Evolutionary conservation across 2,113 vertebrate species (phyloP).

Genomic region (Ophiodon elongatus): DNA sequence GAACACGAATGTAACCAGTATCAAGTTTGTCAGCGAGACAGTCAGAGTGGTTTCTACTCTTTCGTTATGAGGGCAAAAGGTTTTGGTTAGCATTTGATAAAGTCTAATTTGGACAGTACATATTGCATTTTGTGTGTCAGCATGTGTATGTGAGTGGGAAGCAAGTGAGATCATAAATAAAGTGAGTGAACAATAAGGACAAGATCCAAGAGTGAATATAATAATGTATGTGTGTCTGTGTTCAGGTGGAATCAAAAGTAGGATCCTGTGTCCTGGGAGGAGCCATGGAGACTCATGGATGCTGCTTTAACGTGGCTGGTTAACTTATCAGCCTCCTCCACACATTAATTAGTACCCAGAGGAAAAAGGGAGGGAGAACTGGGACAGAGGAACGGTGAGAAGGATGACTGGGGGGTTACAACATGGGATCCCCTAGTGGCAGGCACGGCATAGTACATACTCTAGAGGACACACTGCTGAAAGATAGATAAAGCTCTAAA

Average conservation of each 20-base stretch:
- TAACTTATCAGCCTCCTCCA: conserved; percentile 58
- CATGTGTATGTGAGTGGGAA: background rate
- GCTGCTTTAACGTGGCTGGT: conserved; percentile 38
- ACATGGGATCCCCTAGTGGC: conserved; percentile 52
- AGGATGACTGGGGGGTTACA: conserved; percentile 52
- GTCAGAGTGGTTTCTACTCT: background rate
- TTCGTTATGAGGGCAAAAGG: background rate
- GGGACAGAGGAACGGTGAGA: conserved; percentile 41
- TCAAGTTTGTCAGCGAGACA: background rate
- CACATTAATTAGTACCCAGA: conserved; percentile 81
- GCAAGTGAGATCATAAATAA: conserved; percentile 8
- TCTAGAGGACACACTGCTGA: conserved; percentile 32
- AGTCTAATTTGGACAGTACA: background rate
- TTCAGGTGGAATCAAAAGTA: conserved; percentile 45
- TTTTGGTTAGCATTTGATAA: background rate
- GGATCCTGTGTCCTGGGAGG: conserved; percentile 51
- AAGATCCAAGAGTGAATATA: conserved; percentile 6
- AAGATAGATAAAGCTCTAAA: conserved; percentile 26
- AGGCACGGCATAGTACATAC: conserved; percentile 30
- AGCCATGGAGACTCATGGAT: conserved; percentile 52
- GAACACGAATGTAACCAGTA: background rate
- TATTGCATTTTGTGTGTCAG: conserved; percentile 1
- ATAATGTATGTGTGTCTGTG: background rate
- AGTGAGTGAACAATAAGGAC: background rate
- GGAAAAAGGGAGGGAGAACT: conserved; percentile 57